Evolutionary conservation across 2,888 invertebrate genomes (phyloP), one percentile per base, ranked within the genome.

Genomic region (Parthenolecanium corni): DNA sequence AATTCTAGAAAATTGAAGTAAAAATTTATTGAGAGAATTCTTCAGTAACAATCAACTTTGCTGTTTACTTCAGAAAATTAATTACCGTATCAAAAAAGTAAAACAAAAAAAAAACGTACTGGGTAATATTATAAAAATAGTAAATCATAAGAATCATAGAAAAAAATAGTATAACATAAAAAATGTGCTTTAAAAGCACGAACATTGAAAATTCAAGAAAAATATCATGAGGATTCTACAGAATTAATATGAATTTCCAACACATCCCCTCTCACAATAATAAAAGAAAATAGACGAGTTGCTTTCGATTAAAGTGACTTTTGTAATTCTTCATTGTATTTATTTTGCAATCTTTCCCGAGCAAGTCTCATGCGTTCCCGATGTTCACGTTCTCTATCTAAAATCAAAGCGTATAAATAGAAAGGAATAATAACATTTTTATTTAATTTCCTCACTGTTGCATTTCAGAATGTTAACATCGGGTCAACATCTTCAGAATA

Each of bases 261-360:
- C n/a, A 18, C 4, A 14, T 16, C 14, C 44, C n/a, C n/a, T 18
- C n/a, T 44, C 16, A 4, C 5, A 6, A 4, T 12, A 31, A 31
- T 9, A 31, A 4, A 9, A 31, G 9, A 9, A 31, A 31, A 4
- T 6, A 31, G 31, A 31, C 31, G 31, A 31, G 9, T 6, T 31
- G 9, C 31, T 9, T 31, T 42, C 44, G 44, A 4, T 18, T 14
- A 42, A 5, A 5, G 14, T 14, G 18, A 42, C 5, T 46, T 57
- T 16, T 31, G 14, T 5, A 46, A 20, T 16, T 61, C 11, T 21
- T 61, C 36, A 18, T 47, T 11, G 40, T 61, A 61, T 12, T 38
- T 31, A 16, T 61, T 61, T 47, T 61, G 61, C 61, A 61, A 49
- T 16, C 11, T 49, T 16, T 61, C 61, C 4, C 61, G 49, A 4